Percentiles rank a stretch among this genome's conserved stretches.
Conservation (phyloP, 2,797 vertebrate species). For the Enoplosus armatus region DNA sequence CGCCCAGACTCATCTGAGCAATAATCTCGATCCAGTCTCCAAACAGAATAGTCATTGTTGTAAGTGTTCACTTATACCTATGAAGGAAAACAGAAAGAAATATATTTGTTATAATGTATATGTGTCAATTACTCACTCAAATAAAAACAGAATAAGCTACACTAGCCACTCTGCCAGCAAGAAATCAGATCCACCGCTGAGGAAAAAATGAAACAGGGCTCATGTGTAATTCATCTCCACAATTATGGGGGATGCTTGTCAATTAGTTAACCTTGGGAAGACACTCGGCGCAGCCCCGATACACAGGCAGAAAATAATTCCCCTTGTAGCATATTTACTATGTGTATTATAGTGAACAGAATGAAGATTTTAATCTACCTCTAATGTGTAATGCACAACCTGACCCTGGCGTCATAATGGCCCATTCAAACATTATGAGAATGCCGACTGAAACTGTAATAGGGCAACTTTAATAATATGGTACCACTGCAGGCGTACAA, state of each 20-base stretch:
- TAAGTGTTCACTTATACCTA: conserved; percentile 78
- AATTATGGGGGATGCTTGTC: conserved; percentile 84
- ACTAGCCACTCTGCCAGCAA: conserved; percentile 49
- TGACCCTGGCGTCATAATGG: conserved; percentile 49
- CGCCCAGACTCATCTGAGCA: conserved; percentile 84
- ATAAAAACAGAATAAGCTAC: conserved; percentile 47
- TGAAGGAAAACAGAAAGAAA: conserved; percentile 55
- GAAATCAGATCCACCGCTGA: conserved; percentile 70
- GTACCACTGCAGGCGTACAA: conserved; percentile 58
- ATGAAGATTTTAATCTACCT: conserved; percentile 32
- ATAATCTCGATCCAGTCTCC: conserved; percentile 85
- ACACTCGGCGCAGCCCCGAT: conserved; percentile 66
- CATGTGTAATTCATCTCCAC: conserved; percentile 85
- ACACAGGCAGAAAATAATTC: conserved; percentile 62
- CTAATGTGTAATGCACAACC: conserved; percentile 35
- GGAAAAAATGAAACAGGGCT: conserved; percentile 77
- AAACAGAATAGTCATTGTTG: conserved; percentile 83
- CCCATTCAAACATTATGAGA: conserved; percentile 50
- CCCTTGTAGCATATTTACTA: conserved; percentile 50
- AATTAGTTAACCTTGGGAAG: conserved; percentile 88
- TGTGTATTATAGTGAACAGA: conserved; percentile 49
- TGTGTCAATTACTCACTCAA: conserved; percentile 54
- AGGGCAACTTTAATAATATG: conserved; percentile 73
- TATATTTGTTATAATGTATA: conserved; percentile 41
- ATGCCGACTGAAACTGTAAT: conserved; percentile 65